phyloP scores from a whole-genome alignment of 2,797 vertebrate genomes.

The Morelia viridis region DNA sequence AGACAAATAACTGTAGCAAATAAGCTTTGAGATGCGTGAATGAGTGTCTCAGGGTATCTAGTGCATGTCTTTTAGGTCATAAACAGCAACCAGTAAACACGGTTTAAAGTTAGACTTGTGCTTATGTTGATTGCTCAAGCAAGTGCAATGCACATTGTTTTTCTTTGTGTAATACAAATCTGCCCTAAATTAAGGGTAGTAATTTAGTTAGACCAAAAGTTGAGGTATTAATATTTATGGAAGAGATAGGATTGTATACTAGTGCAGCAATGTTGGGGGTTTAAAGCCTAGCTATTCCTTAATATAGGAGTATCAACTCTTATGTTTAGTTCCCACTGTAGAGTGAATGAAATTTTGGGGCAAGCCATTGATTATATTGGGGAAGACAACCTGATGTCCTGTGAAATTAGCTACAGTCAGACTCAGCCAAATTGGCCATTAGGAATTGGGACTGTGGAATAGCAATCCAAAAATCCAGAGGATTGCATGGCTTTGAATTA shows the following conservation, averaged over 20 bases:
- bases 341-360: background rate
- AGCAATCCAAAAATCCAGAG: no score
- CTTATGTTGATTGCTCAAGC: no score
- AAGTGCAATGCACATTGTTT: no score
- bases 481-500: no score
- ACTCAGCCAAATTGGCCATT: no score
- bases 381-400: no score
- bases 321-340: background rate
- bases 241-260: background rate
- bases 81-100: background rate
- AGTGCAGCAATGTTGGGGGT: background rate
- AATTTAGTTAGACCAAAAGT: background rate
- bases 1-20: background rate
- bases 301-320: background rate
- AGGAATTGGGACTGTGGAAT: no score
- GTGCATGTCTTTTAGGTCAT: background rate
- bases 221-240: background rate
- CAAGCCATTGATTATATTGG: no score
- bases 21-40: background rate
- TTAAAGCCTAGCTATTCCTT: background rate
- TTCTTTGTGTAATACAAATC: no score
- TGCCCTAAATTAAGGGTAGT: background rate
- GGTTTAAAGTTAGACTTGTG: background rate
- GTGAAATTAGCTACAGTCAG: no score
- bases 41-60: background rate